phyloP scores from a whole-genome alignment of 2,797 vertebrate genomes.

The Gymnoscopelus braueri region DNA sequence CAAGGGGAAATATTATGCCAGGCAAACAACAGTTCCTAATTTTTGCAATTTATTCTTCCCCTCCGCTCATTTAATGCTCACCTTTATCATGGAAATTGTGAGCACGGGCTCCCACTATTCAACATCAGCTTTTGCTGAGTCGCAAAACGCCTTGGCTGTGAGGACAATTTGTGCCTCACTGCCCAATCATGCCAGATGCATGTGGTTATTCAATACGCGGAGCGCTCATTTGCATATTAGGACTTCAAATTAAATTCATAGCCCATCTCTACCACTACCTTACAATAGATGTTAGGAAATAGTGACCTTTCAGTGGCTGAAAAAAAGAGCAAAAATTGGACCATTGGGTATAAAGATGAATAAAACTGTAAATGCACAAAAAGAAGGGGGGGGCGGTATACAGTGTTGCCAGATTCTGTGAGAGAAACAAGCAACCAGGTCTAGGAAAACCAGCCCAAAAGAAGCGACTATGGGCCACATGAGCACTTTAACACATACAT shows the following conservation, averaged over 20 bases:
- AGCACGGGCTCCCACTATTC: slow-evolving; percentile 53
- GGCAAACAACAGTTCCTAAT: slow-evolving; percentile 58
- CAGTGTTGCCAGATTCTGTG: too few species aligned
- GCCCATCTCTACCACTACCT: slow-evolving; percentile 41
- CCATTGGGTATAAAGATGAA: slow-evolving; percentile 47
- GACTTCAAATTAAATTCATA: slow-evolving; percentile 68
- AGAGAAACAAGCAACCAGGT: too few species aligned
- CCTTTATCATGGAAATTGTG: slow-evolving; percentile 78
- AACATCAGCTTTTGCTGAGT: slow-evolving; percentile 81
- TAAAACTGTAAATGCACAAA: slow-evolving; percentile 19
- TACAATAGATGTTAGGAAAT: slow-evolving; percentile 51
- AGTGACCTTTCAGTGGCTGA: slow-evolving; percentile 64
- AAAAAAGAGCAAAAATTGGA: slow-evolving; percentile 62
- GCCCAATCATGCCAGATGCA: slow-evolving; percentile 76
- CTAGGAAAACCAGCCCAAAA: too few species aligned
- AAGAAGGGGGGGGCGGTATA: neutral
- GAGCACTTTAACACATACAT: too few species aligned
- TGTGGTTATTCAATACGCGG: slow-evolving; percentile 71
- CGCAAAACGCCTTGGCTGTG: slow-evolving; percentile 68
- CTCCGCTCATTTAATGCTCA: slow-evolving; percentile 54
- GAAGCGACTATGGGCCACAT: too few species aligned
- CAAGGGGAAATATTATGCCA: slow-evolving; percentile 39
- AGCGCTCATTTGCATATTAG: slow-evolving; percentile 75
- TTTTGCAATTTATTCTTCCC: slow-evolving; percentile 57
- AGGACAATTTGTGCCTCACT: slow-evolving; percentile 74